phyloP scores from a whole-genome alignment of 2,797 vertebrate genomes.

The Cyclopterus lumpus region DNA sequence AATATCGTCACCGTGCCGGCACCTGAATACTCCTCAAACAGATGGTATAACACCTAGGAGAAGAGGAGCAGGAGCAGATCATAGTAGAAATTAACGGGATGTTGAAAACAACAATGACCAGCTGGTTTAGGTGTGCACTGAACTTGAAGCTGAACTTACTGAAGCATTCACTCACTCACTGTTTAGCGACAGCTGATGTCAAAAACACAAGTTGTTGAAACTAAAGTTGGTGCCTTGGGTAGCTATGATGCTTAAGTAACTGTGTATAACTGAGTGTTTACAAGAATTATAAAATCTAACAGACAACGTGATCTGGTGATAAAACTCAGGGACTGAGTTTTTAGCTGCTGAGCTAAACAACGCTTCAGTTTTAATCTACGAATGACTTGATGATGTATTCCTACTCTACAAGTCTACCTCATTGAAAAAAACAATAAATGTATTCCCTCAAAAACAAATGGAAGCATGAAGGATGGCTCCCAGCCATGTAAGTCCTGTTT shows the following conservation, averaged over 20 bases:
- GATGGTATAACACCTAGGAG: constrained; percentile 93
- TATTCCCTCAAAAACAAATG: no score
- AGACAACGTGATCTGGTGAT: neutral
- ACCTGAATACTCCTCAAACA: constrained; percentile 92
- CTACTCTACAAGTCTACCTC: no score
- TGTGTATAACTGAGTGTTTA: neutral
- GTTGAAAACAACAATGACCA: no score
- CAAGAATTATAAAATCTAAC: neutral
- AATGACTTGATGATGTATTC: neutral
- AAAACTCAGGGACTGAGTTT: neutral
- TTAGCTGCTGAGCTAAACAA: neutral
- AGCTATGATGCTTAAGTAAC: constrained; percentile 3
- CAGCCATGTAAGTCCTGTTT: neutral
- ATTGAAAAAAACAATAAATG: no score
- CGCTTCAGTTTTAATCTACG: neutral
- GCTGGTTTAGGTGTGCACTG: neutral
- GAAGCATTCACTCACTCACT: no score
- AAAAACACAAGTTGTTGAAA: neutral
- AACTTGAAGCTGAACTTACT: neutral
- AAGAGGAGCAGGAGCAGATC: neutral
- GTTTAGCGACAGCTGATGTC: no score
- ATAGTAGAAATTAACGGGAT: neutral
- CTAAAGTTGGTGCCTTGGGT: neutral
- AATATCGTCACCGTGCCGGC: constrained; percentile 81
- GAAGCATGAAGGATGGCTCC: no score